Conservation (phyloP, 2,888 invertebrate genomes). For the Yponomeuta sedellus region DNA sequence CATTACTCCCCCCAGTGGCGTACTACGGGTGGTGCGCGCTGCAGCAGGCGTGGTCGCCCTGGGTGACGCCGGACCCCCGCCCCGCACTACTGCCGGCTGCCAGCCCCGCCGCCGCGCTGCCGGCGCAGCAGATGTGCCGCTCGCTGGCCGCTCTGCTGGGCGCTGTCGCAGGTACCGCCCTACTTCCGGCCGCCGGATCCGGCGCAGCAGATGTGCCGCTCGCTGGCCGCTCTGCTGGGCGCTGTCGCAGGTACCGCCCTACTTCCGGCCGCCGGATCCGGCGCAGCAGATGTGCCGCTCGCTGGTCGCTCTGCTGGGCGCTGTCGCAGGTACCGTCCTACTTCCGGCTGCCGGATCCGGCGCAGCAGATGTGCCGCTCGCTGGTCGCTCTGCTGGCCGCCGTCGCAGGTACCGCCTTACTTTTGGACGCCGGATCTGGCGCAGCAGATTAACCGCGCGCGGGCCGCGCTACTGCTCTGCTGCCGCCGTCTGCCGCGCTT, state of each 20-base stretch:
- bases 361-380: not conserved
- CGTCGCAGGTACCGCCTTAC: no score
- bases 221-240: no score
- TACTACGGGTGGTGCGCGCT: slow-evolving; percentile 44
- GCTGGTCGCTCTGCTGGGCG: no score
- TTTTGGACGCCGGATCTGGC: no score
- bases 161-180: slow-evolving; percentile 19
- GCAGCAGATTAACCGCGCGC: no score
- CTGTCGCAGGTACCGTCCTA: slow-evolving; percentile 20
- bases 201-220: not conserved
- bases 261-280: slow-evolving; percentile 19
- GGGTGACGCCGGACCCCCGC: slow-evolving; percentile 43
- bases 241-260: slow-evolving; percentile 20
- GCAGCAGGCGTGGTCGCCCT: slow-evolving; percentile 48
- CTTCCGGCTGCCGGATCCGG: slow-evolving; percentile 18
- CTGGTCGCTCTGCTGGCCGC: no score
- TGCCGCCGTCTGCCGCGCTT: no score
- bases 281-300: not conserved
- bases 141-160: no score
- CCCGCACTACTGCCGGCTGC: slow-evolving; percentile 28
- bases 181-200: slow-evolving; percentile 19
- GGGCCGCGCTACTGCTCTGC: no score
- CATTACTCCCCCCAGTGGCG: slow-evolving; percentile 33
- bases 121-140: not conserved
- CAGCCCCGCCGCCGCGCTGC: not conserved